These are phyloP conservation scores for Symphodus melops DNA, from an alignment of 2,113 vertebrate species.

Conservation along the genomic window DNA sequence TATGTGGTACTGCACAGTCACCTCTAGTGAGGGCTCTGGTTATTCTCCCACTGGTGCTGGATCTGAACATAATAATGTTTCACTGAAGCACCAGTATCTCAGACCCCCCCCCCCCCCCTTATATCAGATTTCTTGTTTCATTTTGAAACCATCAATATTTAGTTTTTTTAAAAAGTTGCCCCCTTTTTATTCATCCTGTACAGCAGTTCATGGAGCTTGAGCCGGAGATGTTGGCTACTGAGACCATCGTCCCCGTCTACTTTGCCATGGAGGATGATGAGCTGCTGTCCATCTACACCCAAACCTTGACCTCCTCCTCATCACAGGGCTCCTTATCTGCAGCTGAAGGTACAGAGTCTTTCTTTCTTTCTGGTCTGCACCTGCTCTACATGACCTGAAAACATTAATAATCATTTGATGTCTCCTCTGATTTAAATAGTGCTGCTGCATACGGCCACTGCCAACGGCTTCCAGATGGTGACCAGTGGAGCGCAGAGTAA, in stretches of 20 bases:
- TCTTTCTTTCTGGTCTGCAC: neutral
- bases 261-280: constrained; percentile 97
- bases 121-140: neutral
- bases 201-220: constrained; percentile 99
- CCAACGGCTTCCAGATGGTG: constrained; percentile 99
- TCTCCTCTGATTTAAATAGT: constrained; percentile 79
- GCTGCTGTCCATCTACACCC: constrained; percentile 95
- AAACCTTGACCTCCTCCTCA: constrained; percentile 92
- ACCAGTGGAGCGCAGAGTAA: constrained; percentile 97
- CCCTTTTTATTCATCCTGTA: neutral
- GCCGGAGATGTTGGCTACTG: constrained; percentile 96
- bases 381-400: neutral
- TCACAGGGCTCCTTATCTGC: constrained; percentile 92
- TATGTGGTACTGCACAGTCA: no score
- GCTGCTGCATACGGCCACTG: constrained; percentile 94
- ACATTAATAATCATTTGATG: neutral
- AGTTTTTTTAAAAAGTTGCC: neutral
- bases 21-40: no score
- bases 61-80: no score
- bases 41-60: no score
- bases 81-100: no score
- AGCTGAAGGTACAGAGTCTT: constrained; percentile 87
- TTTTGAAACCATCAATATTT: neutral
- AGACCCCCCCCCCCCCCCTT: no score
- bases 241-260: constrained; percentile 96